A percentile compares a stretch with the other conserved stretches of the same genome.
Evolutionary conservation across 2,797 vertebrate genomes (phyloP).

Genomic region (Centroberyx gerrardi): DNA sequence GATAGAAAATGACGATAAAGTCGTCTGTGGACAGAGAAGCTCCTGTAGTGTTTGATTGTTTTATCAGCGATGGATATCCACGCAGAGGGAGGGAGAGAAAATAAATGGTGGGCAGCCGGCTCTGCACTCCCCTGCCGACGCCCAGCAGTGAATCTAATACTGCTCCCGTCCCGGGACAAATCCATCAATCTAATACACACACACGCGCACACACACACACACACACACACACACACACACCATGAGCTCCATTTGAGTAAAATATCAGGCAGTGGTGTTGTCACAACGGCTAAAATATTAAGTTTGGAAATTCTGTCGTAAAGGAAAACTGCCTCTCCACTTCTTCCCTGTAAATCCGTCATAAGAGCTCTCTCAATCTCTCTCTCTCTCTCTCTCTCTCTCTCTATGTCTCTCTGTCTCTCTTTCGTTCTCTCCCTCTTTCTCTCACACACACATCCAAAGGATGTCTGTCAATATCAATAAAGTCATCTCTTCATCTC

Average conservation of each 20-base stretch:
- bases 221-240: constrained; percentile 22
- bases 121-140: constrained; percentile 44
- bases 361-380: not conserved
- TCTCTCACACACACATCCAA: constrained; percentile 10
- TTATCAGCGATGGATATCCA: constrained; percentile 44
- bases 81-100: constrained; percentile 20
- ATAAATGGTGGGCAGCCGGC: constrained; percentile 56
- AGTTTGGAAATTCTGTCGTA: not conserved
- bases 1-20: constrained; percentile 37
- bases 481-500: constrained; percentile 31
- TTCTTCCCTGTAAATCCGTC: not conserved
- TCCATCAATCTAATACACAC: constrained; percentile 52
- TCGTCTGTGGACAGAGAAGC: constrained; percentile 29
- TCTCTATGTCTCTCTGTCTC: not conserved
- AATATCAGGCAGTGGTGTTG: constrained; percentile 37
- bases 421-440: constrained; percentile 13
- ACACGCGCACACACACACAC: constrained; percentile 23
- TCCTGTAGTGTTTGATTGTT: constrained; percentile 48
- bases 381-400: not conserved
- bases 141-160: constrained; percentile 62
- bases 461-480: constrained; percentile 39
- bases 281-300: constrained; percentile 26
- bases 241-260: constrained; percentile 19
- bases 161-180: constrained; percentile 54
- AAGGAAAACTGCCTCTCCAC: not conserved